Conservation (phyloP, 2,113 vertebrate species). For the Rafetus swinhoei region DNA sequence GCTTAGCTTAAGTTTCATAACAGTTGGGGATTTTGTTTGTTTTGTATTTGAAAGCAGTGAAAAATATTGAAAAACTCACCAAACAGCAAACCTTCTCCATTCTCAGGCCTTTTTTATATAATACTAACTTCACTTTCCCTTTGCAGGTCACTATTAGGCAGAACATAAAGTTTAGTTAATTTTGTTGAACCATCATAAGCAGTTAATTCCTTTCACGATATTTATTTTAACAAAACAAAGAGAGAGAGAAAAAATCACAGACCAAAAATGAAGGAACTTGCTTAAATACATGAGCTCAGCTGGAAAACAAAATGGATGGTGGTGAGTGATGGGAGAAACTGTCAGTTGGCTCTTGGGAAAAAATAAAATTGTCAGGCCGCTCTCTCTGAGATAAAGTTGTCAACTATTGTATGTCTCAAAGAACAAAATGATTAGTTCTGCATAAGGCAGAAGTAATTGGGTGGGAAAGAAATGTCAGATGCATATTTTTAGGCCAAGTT, state of each 20-base stretch:
- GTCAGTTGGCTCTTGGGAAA: background rate
- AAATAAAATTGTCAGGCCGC: conserved; percentile 10
- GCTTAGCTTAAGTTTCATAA: background rate
- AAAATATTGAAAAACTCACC: background rate
- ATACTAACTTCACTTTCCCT: background rate
- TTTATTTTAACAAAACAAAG: background rate
- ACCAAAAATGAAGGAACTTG: background rate
- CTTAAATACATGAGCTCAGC: background rate
- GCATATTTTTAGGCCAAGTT: conserved; percentile 2
- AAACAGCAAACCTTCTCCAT: background rate
- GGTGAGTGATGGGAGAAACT: background rate
- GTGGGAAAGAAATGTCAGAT: conserved; percentile 13
- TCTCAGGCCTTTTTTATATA: background rate
- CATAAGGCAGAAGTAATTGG: background rate
- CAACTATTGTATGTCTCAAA: background rate
- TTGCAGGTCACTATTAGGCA: background rate
- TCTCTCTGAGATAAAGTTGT: background rate
- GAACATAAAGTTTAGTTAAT: background rate
- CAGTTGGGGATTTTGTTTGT: background rate
- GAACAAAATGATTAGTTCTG: conserved; percentile 20
- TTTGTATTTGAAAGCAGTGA: background rate
- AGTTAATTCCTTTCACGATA: background rate
- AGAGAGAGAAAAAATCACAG: background rate
- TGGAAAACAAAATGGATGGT: background rate
- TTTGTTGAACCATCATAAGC: background rate